Evolutionary conservation across 2,113 vertebrate species (phyloP).

Genomic region (Columba janthina): DNA sequence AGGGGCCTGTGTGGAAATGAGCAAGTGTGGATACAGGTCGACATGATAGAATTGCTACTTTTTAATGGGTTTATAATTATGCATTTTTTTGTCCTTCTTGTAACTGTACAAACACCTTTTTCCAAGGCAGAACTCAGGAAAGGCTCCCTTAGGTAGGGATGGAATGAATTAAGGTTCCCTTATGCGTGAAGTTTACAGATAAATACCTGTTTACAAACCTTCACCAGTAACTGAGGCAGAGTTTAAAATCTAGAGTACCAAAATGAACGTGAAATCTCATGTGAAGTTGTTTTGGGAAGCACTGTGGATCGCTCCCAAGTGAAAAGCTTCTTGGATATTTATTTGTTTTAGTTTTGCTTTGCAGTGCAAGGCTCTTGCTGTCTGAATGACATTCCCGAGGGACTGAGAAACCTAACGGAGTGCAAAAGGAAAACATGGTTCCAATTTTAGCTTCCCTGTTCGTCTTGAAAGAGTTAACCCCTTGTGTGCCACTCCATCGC

Average conservation of each 20-base stretch:
- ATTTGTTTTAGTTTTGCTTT: neutral
- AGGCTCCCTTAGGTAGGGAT: neutral
- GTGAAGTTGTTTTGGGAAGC: neutral
- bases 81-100: neutral
- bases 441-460: slow-evolving; percentile 1
- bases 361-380: neutral
- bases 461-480: neutral
- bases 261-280: neutral
- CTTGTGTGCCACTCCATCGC: neutral
- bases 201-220: neutral
- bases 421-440: slow-evolving; percentile 36
- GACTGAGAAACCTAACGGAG: neutral
- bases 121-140: neutral
- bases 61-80: neutral
- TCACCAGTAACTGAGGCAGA: neutral
- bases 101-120: neutral
- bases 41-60: neutral
- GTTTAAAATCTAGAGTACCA: neutral
- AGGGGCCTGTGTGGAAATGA: neutral
- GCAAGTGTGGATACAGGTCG: neutral
- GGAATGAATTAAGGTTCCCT: neutral
- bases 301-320: neutral
- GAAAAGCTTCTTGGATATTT: neutral
- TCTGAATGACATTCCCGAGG: neutral
- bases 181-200: neutral